Evolutionary conservation across 2,113 vertebrate species (phyloP).

Genomic region (Pycnonotus jocosus): DNA sequence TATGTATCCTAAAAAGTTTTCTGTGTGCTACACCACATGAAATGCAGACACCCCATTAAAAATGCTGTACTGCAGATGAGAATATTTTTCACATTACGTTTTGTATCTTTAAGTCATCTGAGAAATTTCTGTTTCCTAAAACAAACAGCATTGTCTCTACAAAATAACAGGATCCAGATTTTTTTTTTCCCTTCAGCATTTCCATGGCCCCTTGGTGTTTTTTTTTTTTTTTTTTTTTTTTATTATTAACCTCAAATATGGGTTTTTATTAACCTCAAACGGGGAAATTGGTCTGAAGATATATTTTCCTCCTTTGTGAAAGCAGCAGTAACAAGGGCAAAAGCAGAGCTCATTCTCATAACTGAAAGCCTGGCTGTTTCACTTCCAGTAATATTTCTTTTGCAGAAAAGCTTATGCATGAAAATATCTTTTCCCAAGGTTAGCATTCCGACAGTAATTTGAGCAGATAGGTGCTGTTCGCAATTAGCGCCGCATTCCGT

Average conservation of each 20-base stretch:
- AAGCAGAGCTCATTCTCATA: not conserved
- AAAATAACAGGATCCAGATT: not conserved
- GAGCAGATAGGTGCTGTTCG: not conserved
- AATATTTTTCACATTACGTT: not conserved
- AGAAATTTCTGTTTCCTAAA: not conserved
- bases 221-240: rapidly evolving
- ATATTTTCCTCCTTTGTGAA: not conserved
- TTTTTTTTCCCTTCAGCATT: not conserved
- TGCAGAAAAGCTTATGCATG: constrained; percentile 27
- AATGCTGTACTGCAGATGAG: not conserved
- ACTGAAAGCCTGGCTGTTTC: not conserved
- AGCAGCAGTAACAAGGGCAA: constrained; percentile 1
- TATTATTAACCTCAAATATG: not conserved
- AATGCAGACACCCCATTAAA: not conserved
- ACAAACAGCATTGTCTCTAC: not conserved
- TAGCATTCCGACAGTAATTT: constrained; percentile 12
- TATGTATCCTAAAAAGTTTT: not conserved
- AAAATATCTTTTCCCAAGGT: constrained; percentile 43
- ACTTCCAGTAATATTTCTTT: constrained; percentile 4
- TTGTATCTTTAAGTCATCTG: not conserved
- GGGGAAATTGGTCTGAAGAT: not conserved
- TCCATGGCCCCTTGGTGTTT: not conserved
- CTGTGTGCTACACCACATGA: not conserved
- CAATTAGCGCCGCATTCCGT: not conserved
- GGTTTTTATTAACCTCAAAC: not conserved